Percentiles rank a stretch among this genome's conserved stretches.
Conservation (phyloP, 2,797 vertebrate genomes). For the Protonibea diacanthus region DNA sequence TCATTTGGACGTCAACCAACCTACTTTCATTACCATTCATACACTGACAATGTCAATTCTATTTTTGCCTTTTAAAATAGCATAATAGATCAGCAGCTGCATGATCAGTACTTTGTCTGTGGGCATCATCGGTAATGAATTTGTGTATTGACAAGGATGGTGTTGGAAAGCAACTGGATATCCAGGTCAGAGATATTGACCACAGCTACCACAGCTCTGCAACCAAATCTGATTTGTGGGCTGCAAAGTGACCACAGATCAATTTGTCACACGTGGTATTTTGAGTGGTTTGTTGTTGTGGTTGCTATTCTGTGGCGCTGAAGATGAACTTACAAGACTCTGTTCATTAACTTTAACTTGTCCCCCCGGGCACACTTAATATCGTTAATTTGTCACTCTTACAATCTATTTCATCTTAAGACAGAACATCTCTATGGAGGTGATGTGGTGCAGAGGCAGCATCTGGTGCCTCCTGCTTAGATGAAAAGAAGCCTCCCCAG, state of each 20-base stretch:
- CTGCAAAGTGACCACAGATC: conserved; percentile 82
- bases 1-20: conserved; percentile 59
- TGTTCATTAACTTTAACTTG: conserved; percentile 29
- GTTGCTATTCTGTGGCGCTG: conserved; percentile 40
- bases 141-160: conserved; percentile 76
- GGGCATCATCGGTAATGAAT: conserved; percentile 76
- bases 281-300: conserved; percentile 61
- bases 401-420: conserved; percentile 39
- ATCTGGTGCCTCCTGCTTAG: conserved; percentile 53
- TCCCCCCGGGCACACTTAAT: conserved; percentile 30
- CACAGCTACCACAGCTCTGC: conserved; percentile 68
- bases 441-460: conserved; percentile 22
- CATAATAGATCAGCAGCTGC: conserved; percentile 68
- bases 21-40: conserved; percentile 61
- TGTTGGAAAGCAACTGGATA: conserved; percentile 72
- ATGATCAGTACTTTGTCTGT: conserved; percentile 53
- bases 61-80: conserved; percentile 61
- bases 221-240: conserved; percentile 76
- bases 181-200: conserved; percentile 88
- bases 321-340: conserved; percentile 24
- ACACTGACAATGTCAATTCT: conserved; percentile 53
- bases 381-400: conserved; percentile 42
- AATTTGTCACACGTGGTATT: conserved; percentile 79
- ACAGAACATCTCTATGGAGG: conserved; percentile 39
- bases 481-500: conserved; percentile 46